Evolutionary conservation across 2,113 vertebrate species (phyloP).

Genomic region (Sterna hirundo): DNA sequence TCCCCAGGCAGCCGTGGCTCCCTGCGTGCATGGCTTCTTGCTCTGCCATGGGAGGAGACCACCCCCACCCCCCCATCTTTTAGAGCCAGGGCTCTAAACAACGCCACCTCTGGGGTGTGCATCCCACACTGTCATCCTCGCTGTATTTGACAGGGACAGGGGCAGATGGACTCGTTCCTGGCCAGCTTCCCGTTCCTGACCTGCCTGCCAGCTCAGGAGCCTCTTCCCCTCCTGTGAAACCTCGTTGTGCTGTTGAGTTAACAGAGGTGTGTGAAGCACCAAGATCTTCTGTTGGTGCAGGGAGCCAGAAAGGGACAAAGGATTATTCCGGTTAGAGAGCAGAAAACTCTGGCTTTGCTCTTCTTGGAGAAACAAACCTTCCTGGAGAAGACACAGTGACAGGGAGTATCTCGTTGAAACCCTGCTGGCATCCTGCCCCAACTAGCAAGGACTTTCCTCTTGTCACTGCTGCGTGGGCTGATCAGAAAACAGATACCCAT

Average conservation of each 20-base stretch:
- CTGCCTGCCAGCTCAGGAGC: background rate
- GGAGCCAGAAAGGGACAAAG: background rate
- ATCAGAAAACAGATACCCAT: background rate
- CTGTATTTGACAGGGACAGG: background rate
- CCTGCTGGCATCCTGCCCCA: background rate
- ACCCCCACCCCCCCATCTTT: background rate
- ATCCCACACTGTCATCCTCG: background rate
- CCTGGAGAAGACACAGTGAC: background rate
- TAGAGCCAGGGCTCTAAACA: background rate
- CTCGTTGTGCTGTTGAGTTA: background rate
- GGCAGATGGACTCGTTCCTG: background rate
- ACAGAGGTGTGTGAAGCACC: fast-evolving
- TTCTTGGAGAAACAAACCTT: background rate
- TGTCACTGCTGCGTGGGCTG: background rate
- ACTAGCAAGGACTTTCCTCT: background rate
- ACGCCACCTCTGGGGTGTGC: background rate
- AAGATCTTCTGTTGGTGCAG: background rate
- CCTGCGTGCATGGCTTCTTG: background rate
- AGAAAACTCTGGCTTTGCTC: background rate
- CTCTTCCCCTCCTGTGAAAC: background rate
- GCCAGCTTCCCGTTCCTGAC: background rate
- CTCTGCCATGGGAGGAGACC: background rate
- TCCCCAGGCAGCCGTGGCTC: background rate
- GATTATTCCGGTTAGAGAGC: background rate
- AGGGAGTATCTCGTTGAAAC: background rate